These are phyloP conservation scores for Sminthurides aquaticus DNA, from an alignment of 2,888 invertebrate genomes.

Conservation along the genomic window DNA sequence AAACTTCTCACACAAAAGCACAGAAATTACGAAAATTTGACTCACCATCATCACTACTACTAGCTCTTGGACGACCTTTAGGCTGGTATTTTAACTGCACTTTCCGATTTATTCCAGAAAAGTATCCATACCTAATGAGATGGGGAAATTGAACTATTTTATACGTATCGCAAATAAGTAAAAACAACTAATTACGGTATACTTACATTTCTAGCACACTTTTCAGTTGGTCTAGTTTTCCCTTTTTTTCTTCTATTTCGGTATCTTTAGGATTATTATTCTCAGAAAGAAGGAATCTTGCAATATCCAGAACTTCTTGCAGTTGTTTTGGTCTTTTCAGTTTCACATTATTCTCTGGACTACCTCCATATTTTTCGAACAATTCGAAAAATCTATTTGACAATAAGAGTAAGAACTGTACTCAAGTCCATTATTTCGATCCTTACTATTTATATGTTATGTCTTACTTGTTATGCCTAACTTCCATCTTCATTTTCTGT, in stretches of 20 bases:
- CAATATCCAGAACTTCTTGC: conserved; percentile 95
- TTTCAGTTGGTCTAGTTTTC: conserved; percentile 93
- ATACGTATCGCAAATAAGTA: conserved; percentile 25
- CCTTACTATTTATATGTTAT: not conserved
- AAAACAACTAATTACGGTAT: too few species aligned
- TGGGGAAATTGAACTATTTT: too few species aligned
- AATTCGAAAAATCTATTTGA: conserved; percentile 97
- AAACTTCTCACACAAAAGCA: too few species aligned
- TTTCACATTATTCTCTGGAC: conserved; percentile 91
- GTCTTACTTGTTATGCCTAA: conserved; percentile 83
- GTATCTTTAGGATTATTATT: conserved; percentile 75
- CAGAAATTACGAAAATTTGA: not conserved
- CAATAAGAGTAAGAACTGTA: too few species aligned
- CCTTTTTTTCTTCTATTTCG: conserved; percentile 92
- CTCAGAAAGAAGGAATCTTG: conserved; percentile 79
- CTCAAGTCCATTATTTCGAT: not conserved
- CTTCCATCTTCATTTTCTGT: conserved; percentile 99
- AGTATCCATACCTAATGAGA: conserved; percentile 98
- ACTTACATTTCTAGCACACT: conserved; percentile 97
- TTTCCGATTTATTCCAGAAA: conserved; percentile 98
- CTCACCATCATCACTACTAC: conserved; percentile 87
- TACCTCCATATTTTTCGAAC: conserved; percentile 94
- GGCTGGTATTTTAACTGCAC: conserved; percentile 99
- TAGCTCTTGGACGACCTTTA: conserved; percentile 80
- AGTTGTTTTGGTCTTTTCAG: conserved; percentile 93